Base-by-base conservation (phyloP, 2,797 vertebrate species). In the Mastacembelus armatus region DNA sequence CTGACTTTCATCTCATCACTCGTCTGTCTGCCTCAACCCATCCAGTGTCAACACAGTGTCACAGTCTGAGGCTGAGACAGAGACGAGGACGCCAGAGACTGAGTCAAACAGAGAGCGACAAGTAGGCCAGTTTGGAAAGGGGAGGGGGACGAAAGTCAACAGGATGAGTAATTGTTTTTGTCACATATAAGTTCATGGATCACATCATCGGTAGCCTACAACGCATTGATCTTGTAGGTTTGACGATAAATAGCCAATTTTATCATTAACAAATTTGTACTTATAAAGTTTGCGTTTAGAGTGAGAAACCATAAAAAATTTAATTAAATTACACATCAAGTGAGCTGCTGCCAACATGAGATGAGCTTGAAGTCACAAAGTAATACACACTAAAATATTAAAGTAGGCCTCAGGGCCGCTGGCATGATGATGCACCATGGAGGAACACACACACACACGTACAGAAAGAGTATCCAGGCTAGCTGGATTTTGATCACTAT, bases 1-100 rank as follows among this genome's bases (percentile, higher is more conserved):
- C 62, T 75, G 71, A 87, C 77, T 83, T 81, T 77, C 63, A 74
- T 87, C 81, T 71, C 74, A 62, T 75, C 42, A 42, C 70, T 67
- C 45, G 39, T 71, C 69, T 54, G 63, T 83, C 85, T 66, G 75
- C 81, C 80, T 81, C 71, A 57, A 51, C 64, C 71, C 73, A 77
- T 80, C 65, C 59, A 4, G 24, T 70, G 71, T 89, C 81, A 85
- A 60, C 72, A 36, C 56, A 15, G 54, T 71, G 78, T 87, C 81
- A 71, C 35, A 21, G 69, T 73, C 52, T 55, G 74, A 80, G 67
- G 71, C 70, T 80, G 77, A 84, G 71, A 36, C 71, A 61, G 51
- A 74, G 84, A 84, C 77, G 35, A 74, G 62, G 33, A 45, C 61
- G 51, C 18, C 40, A 4, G n/a, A 32, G 63, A 54, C 40, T 10